Base-by-base conservation (phyloP, 2,113 vertebrate genomes). In the Ophthalmotilapia sp. region DNA sequence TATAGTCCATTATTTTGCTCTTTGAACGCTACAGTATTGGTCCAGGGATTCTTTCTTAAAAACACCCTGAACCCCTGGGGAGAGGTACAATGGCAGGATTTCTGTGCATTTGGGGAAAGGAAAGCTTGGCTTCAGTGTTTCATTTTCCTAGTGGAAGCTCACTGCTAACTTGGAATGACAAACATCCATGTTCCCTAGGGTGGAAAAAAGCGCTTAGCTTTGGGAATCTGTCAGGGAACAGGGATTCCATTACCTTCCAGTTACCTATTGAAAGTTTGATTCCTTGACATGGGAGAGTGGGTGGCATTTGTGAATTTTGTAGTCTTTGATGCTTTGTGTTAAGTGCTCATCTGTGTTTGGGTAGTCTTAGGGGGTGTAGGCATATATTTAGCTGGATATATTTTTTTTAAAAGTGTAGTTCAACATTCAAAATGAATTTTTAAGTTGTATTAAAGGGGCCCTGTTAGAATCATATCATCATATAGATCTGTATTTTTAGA, bases 31-130 rank as follows among this genome's bases (percentile, higher is more conserved):
- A 79, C 36, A 84, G 13, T 79, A 23, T 84, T 23, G 5, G 45
- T 81, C 73, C 38, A 29, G 23, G 65, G 62, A 88, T 60, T 83
- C 81, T 86, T 85, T 85, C 45, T 40, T 88, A 86, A 86, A 86
- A 88, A 58, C 42, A 65, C 53, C 42, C 58, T 19, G 6, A 82
- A 40, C 90, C 88, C 94, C 94, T 23, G 86, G 58, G 79, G 86
- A 88, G 90, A 89, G 45, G 56, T 53, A 94, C 90, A 95, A 94
- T 92, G 84, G 90, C 83, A 84, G 90, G 89, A 92, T 91, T 91
- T 89, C 87, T 93, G 90, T 91, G 87, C 84, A 84, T 92, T 86
- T 70, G 45, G 45, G 47, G 77, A 19, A 53, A 86, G 70, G 86
- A 87, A 87, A 89, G 85, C 54, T 79, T 19, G 80, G 84, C 89